phyloP scores from a whole-genome alignment of 2,797 vertebrate species.

The Poecilia wingei region DNA sequence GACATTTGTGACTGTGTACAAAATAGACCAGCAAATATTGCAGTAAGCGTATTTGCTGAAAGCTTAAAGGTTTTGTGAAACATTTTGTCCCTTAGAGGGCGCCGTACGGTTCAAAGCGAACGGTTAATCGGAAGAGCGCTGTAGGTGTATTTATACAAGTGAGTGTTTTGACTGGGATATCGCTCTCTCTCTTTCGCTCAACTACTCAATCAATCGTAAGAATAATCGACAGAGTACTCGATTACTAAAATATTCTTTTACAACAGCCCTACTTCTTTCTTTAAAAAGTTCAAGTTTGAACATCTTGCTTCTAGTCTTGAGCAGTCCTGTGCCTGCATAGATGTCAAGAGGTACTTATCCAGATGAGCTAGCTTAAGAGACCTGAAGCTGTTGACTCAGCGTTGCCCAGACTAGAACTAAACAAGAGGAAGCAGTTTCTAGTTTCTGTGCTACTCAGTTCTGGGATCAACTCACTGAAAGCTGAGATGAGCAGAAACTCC shows the following conservation, averaged over 20 bases:
- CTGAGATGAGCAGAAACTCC: background rate
- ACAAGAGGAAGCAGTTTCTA: background rate
- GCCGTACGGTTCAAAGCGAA: background rate
- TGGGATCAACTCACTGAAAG: background rate
- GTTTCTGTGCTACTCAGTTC: background rate
- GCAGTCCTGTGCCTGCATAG: background rate
- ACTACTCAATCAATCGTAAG: too few species aligned
- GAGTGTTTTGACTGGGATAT: too few species aligned
- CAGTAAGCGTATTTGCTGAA: too few species aligned
- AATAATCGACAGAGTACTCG: too few species aligned
- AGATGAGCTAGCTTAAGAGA: background rate
- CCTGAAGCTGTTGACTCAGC: background rate
- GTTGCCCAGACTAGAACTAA: background rate
- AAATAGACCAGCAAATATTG: too few species aligned
- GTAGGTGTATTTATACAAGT: too few species aligned
- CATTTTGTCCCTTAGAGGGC: too few species aligned
- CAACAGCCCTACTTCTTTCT: background rate
- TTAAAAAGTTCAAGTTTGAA: background rate
- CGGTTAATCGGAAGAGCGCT: too few species aligned
- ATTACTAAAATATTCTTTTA: too few species aligned
- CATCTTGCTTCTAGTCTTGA: background rate
- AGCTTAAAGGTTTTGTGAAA: too few species aligned
- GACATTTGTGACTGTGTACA: too few species aligned
- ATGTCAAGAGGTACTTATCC: background rate
- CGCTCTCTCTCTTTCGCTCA: too few species aligned